Conservation (phyloP, 2,113 vertebrate species). For the Chiloscyllium plagiosum region DNA sequence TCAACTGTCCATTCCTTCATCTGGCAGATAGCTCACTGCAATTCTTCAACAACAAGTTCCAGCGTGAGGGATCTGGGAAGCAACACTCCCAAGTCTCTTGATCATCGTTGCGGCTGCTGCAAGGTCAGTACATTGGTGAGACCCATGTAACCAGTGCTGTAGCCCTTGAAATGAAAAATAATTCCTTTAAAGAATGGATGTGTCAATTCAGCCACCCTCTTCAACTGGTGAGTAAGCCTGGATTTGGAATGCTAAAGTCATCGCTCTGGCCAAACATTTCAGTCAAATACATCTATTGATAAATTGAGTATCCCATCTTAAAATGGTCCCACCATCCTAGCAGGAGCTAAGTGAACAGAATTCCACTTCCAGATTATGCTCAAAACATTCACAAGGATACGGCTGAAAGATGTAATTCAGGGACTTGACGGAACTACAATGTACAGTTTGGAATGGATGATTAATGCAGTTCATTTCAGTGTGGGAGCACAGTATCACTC, state of each 20-base stretch:
- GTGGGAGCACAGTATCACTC: not conserved
- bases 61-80: not conserved
- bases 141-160: not conserved
- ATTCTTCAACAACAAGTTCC: not conserved
- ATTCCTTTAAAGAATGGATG: not conserved
- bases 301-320: not conserved
- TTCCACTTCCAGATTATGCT: not conserved
- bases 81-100: not conserved
- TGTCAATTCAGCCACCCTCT: not conserved
- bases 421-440: not conserved
- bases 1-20: not conserved
- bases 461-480: not conserved
- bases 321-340: not conserved
- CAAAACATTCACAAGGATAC: not conserved
- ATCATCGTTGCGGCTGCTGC: not conserved
- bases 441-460: not conserved
- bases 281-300: not conserved
- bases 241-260: not conserved
- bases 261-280: not conserved
- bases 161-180: not conserved
- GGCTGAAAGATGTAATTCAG: not conserved
- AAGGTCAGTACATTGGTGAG: not conserved
- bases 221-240: too few relatives aligned
- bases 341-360: not conserved
- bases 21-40: not conserved